Conservation (phyloP, 2,888 invertebrate species). For the Drosophila pseudotalamancana region DNA sequence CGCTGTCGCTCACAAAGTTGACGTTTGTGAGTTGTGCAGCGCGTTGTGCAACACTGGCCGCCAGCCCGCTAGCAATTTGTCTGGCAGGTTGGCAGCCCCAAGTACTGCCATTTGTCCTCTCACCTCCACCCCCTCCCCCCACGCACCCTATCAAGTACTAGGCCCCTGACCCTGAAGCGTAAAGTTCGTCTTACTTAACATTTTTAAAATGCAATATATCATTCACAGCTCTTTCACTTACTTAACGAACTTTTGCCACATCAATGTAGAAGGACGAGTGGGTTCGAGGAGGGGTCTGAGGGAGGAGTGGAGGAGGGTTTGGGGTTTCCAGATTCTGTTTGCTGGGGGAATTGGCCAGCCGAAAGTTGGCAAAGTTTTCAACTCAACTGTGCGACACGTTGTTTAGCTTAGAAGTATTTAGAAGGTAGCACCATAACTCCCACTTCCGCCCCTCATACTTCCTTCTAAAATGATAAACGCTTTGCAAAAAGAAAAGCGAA, state of each 20-base stretch:
- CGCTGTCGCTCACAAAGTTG: conserved; percentile 19
- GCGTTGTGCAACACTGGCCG: conserved; percentile 28
- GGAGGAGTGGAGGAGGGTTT: background rate
- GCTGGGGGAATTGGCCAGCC: conserved; percentile 41
- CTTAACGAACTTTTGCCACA: conserved; percentile 77
- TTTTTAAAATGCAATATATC: conserved; percentile 79
- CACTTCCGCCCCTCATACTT: background rate
- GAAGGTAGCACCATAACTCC: conserved; percentile 8
- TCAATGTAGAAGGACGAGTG: conserved; percentile 13
- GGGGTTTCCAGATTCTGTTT: conserved; percentile 5
- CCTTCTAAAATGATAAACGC: conserved; percentile 1
- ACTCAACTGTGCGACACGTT: conserved; percentile 59
- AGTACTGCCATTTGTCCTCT: conserved; percentile 35
- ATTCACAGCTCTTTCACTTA: conserved; percentile 80
- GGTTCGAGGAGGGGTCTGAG: background rate
- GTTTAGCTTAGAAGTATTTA: conserved; percentile 60
- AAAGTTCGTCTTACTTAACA: conserved; percentile 64
- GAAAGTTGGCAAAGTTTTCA: conserved; percentile 62
- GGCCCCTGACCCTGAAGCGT: background rate
- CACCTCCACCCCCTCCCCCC: background rate
- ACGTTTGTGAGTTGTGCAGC: conserved; percentile 28
- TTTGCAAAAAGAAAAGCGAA: conserved; percentile 1
- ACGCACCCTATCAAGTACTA: too few relatives aligned
- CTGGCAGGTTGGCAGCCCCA: conserved; percentile 37
- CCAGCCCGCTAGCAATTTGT: conserved; percentile 45